phyloP scores from a whole-genome alignment of 2,113 vertebrate genomes.

The mouse (Mus musculus) region DNA sequence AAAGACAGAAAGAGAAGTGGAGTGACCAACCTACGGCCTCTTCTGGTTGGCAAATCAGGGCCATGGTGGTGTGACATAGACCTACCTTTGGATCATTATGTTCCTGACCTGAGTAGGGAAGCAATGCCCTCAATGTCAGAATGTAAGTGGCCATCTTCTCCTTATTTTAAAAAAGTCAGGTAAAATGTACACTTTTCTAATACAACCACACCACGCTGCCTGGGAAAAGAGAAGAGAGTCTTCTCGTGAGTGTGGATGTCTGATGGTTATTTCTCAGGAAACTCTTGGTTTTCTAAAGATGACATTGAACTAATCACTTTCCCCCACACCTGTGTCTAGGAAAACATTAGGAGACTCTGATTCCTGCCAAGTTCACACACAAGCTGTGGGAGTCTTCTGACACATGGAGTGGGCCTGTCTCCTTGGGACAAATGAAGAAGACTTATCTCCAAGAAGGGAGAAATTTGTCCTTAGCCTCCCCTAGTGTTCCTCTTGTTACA shows the following conservation, averaged over 20 bases:
- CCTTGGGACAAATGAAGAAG: background rate
- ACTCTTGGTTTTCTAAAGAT: constrained; percentile 60
- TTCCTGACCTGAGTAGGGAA: constrained; percentile 86
- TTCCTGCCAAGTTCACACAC: background rate
- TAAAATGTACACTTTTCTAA: constrained; percentile 80
- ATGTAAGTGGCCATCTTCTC: constrained; percentile 77
- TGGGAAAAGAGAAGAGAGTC: constrained; percentile 63
- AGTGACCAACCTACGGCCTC: constrained; percentile 71
- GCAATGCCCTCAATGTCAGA: constrained; percentile 82
- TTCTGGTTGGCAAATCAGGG: constrained; percentile 73
- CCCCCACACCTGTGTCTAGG: constrained; percentile 15
- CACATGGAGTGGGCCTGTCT: background rate
- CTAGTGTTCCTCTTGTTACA: too few relatives aligned
- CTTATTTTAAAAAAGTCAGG: constrained; percentile 83
- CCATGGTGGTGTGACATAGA: constrained; percentile 83
- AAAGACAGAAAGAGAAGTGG: constrained; percentile 34
- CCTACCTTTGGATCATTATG: constrained; percentile 83
- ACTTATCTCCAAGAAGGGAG: background rate
- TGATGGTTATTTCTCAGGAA: constrained; percentile 71
- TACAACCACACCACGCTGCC: constrained; percentile 62
- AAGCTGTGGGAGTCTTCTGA: background rate
- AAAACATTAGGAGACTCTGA: constrained; percentile 8
- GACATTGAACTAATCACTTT: constrained; percentile 27
- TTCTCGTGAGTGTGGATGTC: constrained; percentile 64
- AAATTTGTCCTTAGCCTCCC: background rate